Percentiles rank a stretch among this genome's conserved stretches.
phyloP scores from a whole-genome alignment of 2,888 invertebrate genomes.

The Holacanthella duospinosa region DNA sequence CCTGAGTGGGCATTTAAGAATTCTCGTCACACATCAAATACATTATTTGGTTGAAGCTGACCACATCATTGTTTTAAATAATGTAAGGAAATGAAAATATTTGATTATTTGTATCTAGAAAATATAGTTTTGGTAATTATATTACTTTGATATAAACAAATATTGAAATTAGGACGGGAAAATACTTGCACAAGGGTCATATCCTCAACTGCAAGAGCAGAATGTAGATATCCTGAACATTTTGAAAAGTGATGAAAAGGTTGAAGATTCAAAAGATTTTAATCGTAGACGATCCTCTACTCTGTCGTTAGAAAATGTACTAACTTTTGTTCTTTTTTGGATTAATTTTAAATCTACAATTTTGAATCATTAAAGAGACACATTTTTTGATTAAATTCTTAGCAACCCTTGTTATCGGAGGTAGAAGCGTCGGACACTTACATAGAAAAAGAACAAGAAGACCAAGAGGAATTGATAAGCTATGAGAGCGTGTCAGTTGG shows the following conservation, averaged over 20 bases:
- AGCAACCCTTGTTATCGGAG: no score
- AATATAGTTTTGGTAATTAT: neutral
- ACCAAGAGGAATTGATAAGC: neutral
- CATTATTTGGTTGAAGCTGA: slow-evolving; percentile 63
- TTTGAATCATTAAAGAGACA: no score
- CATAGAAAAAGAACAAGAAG: neutral
- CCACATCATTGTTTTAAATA: slow-evolving; percentile 54
- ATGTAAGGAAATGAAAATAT: slow-evolving; percentile 47
- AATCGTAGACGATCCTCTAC: neutral
- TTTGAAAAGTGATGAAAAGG: slow-evolving; percentile 43
- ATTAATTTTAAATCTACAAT: no score
- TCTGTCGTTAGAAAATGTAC: no score
- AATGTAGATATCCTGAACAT: slow-evolving; percentile 68
- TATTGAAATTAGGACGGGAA: slow-evolving; percentile 41
- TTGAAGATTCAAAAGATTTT: slow-evolving; percentile 14
- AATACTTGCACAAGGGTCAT: slow-evolving; percentile 50
- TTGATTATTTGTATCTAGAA: no score
- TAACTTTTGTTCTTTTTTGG: no score
- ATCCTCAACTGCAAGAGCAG: slow-evolving; percentile 57
- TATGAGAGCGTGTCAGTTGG: neutral
- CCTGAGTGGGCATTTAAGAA: slow-evolving; percentile 42
- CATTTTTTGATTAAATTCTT: no score
- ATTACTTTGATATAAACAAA: neutral
- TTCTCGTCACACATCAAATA: slow-evolving; percentile 63
- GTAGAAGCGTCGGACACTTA: no score